Conservation (phyloP, 2,888 invertebrate species). For the Antitype chi region DNA sequence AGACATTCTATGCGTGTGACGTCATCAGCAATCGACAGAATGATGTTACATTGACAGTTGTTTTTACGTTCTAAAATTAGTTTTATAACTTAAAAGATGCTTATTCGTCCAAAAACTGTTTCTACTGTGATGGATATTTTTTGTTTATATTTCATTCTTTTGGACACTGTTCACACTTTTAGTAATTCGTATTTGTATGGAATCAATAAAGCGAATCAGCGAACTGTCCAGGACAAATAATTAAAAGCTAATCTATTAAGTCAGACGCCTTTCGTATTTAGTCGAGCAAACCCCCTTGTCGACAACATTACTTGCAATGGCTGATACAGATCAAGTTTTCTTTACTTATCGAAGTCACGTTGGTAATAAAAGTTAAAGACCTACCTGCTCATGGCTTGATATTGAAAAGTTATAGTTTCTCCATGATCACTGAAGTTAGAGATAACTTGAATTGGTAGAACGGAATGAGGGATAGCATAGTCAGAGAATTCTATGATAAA, state of each 20-base stretch:
- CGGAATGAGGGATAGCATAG: too few species aligned
- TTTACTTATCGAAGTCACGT: neutral
- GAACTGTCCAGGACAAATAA: neutral
- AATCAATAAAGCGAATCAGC: neutral
- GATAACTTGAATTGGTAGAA: too few species aligned
- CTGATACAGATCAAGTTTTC: neutral
- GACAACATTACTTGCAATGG: neutral
- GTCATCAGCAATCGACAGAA: constrained; percentile 35
- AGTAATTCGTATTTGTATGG: neutral
- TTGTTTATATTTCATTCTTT: too few species aligned
- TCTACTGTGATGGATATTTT: neutral
- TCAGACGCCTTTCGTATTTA: constrained; percentile 17
- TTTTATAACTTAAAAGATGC: neutral
- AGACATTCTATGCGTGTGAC: constrained; percentile 27
- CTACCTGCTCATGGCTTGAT: neutral
- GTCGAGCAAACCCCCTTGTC: constrained; percentile 9
- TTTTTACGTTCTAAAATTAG: constrained; percentile 43
- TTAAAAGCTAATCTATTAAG: neutral
- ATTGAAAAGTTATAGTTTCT: neutral
- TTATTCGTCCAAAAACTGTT: constrained; percentile 26
- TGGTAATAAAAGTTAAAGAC: neutral
- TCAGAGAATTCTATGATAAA: too few species aligned
- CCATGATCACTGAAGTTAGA: neutral
- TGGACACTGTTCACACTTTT: neutral
- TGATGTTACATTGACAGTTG: constrained; percentile 20